Conservation (phyloP, 2,113 vertebrate species). For the Oncorhynchus nerka region DNA sequence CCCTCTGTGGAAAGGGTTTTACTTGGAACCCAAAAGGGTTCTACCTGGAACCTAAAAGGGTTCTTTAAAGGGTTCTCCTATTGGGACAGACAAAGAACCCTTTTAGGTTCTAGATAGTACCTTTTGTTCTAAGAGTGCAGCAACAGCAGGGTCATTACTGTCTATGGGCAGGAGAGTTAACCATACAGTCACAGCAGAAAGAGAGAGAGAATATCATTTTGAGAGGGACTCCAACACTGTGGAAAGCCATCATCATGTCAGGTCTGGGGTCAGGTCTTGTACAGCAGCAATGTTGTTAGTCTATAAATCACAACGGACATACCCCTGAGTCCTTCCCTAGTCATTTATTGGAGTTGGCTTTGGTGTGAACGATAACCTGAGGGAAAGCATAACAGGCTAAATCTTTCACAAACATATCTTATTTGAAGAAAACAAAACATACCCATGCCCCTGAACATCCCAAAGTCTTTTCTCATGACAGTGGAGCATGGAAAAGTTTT, state of each 20-base stretch:
- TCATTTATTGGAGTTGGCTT: conserved; percentile 46
- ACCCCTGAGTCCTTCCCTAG: conserved; percentile 13
- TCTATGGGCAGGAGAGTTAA: neutral
- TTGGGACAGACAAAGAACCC: too few relatives aligned
- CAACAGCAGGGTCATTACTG: neutral
- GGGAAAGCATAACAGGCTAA: conserved; percentile 34
- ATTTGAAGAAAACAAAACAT: conserved; percentile 37
- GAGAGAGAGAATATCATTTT: neutral
- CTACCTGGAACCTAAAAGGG: too few relatives aligned
- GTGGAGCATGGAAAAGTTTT: neutral
- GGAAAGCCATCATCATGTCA: neutral
- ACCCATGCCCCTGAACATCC: neutral
- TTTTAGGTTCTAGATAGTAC: too few relatives aligned
- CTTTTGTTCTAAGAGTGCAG: neutral
- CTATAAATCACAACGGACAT: neutral
- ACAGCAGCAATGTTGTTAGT: neutral
- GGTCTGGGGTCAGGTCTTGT: neutral
- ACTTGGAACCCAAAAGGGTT: too few relatives aligned
- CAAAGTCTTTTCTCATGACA: conserved; percentile 16
- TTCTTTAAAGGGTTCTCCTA: too few relatives aligned
- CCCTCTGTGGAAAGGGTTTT: too few relatives aligned
- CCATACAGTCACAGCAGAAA: neutral
- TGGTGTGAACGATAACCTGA: conserved; percentile 24
- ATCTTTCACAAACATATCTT: conserved; percentile 37
- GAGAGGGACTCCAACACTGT: neutral